A percentile compares a stretch with the other conserved stretches of the same genome.
Evolutionary conservation across 2,797 vertebrate species (phyloP).

Genomic region (Sebastes trivittatus): DNA sequence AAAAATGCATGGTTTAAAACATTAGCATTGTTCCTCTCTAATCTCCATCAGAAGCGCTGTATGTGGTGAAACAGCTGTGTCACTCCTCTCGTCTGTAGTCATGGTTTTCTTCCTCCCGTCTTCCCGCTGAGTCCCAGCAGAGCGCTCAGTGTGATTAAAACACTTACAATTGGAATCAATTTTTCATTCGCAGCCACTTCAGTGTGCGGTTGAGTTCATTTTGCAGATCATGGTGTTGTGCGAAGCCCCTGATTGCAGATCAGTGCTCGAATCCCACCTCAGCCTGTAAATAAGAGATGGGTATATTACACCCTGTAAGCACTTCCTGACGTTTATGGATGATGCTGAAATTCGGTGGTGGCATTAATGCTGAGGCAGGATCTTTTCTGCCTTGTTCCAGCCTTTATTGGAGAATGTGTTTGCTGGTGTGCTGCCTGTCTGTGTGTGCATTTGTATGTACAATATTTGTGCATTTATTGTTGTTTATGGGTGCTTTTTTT

Average conservation of each 20-base stretch:
- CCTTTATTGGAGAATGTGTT: constrained; percentile 36
- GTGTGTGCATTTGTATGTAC: constrained; percentile 9
- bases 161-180: constrained; percentile 50
- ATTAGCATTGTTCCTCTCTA: neutral
- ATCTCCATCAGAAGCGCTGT: neutral
- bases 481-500: constrained; percentile 84
- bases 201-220: constrained; percentile 30
- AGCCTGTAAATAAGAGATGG: constrained; percentile 61
- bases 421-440: constrained; percentile 8
- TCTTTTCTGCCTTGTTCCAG: constrained; percentile 41
- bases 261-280: constrained; percentile 47
- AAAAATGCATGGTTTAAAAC: neutral
- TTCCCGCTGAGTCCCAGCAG: constrained; percentile 29
- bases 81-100: constrained; percentile 17
- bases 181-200: constrained; percentile 55
- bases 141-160: constrained; percentile 57
- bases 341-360: constrained; percentile 51
- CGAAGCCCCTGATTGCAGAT: constrained; percentile 68
- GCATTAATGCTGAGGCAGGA: constrained; percentile 63
- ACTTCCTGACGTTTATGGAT: constrained; percentile 75
- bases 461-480: constrained; percentile 27
- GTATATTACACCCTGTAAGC: constrained; percentile 70
- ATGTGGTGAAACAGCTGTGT: constrained; percentile 24
- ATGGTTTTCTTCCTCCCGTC: constrained; percentile 25
- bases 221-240: constrained; percentile 45